These are phyloP conservation scores for Parthenolecanium corni DNA, from an alignment of 2,888 invertebrate genomes.

Conservation along the genomic window DNA sequence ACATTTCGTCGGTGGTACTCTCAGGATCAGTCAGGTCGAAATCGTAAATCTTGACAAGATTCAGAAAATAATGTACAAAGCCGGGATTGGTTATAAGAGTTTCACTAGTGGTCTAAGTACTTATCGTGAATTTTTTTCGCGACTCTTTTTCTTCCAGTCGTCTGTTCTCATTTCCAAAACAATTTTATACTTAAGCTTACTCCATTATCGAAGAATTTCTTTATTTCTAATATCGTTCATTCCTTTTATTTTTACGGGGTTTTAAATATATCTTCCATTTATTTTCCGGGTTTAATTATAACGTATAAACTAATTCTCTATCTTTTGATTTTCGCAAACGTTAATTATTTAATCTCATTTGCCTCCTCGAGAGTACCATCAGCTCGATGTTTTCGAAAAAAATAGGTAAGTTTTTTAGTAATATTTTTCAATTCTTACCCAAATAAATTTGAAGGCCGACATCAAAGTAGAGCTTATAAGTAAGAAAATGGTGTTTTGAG, in stretches of 20 bases:
- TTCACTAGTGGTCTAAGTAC: neutral
- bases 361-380: too few relatives aligned
- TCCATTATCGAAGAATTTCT: neutral
- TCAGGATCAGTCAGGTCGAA: slow-evolving; percentile 10
- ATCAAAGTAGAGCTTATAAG: too few relatives aligned
- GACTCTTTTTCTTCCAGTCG: neutral
- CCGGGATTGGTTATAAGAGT: slow-evolving; percentile 9
- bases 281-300: neutral
- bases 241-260: neutral
- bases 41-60: slow-evolving; percentile 13
- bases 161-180: too few relatives aligned
- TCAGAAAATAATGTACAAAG: neutral
- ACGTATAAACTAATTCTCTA: too few relatives aligned
- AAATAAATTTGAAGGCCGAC: too few relatives aligned
- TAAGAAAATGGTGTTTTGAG: too few relatives aligned
- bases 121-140: neutral
- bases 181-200: too few relatives aligned
- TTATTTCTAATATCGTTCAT: neutral
- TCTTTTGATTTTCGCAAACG: too few relatives aligned
- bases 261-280: neutral
- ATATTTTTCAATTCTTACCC: too few relatives aligned
- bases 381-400: too few relatives aligned
- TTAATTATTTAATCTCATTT: too few relatives aligned
- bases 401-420: too few relatives aligned
- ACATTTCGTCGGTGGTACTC: slow-evolving; percentile 15